A percentile compares a stretch with the other conserved stretches of the same genome.
These are phyloP conservation scores for Uloborus plumipes DNA, from an alignment of 2,888 invertebrate species.

Conservation along the genomic window DNA sequence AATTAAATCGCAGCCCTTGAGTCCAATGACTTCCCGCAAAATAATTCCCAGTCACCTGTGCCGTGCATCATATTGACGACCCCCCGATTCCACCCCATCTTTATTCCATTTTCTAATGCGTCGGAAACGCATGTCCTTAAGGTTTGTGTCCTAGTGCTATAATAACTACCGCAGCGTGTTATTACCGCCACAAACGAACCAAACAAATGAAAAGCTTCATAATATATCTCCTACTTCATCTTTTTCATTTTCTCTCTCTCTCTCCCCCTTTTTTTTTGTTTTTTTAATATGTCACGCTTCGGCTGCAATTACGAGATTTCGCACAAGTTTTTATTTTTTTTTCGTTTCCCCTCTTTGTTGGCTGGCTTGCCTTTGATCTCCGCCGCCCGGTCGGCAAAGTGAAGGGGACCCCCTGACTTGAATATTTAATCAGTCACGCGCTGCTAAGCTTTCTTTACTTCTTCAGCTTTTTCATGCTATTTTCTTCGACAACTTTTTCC, in stretches of 20 bases:
- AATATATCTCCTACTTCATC: constrained; percentile 31
- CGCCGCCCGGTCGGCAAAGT: constrained; percentile 4
- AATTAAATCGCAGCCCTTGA: no score
- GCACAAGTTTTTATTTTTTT: constrained; percentile 34
- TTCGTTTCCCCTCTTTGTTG: no score
- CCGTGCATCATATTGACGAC: not conserved
- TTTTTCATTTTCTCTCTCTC: constrained; percentile 13
- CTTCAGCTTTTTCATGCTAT: constrained; percentile 12
- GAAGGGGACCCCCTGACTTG: constrained; percentile 35
- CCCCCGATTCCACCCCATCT: not conserved
- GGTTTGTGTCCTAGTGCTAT: constrained; percentile 11
- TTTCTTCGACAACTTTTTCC: not conserved
- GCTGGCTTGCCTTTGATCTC: constrained; percentile 13
- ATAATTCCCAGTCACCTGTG: not conserved
- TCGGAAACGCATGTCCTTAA: not conserved
- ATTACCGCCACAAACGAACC: constrained; percentile 20
- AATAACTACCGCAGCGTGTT: constrained; percentile 36
- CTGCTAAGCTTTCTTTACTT: constrained; percentile 2
- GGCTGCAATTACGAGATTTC: constrained; percentile 60
- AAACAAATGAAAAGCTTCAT: constrained; percentile 2
- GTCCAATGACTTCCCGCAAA: not conserved
- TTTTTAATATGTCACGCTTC: constrained; percentile 60
- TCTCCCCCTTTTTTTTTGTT: constrained; percentile 16
- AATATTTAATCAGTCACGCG: constrained; percentile 58
- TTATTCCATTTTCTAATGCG: not conserved